Percentiles rank a stretch among this genome's conserved stretches.
Conservation (phyloP, 2,797 vertebrate genomes). For the Ataeniobius toweri region DNA sequence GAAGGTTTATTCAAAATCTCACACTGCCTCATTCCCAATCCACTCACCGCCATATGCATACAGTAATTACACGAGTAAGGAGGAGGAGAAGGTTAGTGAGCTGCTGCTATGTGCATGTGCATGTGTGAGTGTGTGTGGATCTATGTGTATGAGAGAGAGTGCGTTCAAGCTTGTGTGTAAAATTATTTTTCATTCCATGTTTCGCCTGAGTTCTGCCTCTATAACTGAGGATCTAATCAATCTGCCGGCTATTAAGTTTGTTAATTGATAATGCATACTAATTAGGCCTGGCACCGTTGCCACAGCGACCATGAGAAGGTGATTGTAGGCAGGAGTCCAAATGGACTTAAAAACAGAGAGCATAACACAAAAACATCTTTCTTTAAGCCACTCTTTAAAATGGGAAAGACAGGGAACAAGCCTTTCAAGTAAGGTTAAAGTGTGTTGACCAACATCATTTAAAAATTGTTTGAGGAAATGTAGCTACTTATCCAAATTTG, state of each 20-base stretch:
- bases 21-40: conserved; percentile 87
- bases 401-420: not conserved
- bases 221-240: conserved; percentile 99
- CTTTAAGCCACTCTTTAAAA: not conserved
- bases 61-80: conserved; percentile 94
- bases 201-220: conserved; percentile 99
- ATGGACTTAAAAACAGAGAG: conserved; percentile 99
- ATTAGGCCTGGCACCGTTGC: conserved; percentile 98
- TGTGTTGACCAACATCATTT: not conserved
- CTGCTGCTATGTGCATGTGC: conserved; percentile 69
- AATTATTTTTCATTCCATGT: conserved; percentile 97
- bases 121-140: conserved; percentile 30
- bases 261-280: conserved; percentile 99
- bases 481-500: not conserved
- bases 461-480: not conserved
- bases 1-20: conserved; percentile 89
- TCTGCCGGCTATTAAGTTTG: conserved; percentile 99
- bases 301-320: conserved; percentile 97
- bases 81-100: conserved; percentile 82
- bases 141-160: conserved; percentile 35
- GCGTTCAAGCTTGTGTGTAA: conserved; percentile 66
- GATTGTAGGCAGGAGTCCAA: conserved; percentile 99
- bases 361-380: conserved; percentile 45
- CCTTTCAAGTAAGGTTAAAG: not conserved
- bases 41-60: conserved; percentile 92